Percentiles rank a stretch among this genome's conserved stretches.
These are phyloP conservation scores for Cataglyphis rosenhaueri DNA, from an alignment of 2,888 invertebrate genomes.

Conservation along the genomic window DNA sequence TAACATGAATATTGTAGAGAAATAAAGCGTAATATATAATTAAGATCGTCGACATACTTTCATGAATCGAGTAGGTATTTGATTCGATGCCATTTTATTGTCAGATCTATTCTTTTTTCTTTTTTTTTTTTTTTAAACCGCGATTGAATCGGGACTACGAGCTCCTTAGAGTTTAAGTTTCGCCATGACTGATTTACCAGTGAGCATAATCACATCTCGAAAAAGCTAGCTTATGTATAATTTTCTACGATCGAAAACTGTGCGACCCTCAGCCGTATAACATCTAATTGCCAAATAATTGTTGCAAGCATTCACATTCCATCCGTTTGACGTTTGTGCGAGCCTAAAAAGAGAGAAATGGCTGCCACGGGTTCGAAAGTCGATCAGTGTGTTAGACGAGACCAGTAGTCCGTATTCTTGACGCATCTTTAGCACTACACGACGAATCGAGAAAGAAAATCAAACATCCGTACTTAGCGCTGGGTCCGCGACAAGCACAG, in stretches of 20 bases:
- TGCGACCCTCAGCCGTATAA: conserved; percentile 60
- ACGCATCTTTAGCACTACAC: conserved; percentile 9
- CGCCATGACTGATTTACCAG: conserved; percentile 18
- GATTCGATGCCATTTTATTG: neutral
- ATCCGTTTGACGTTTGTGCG: conserved; percentile 71
- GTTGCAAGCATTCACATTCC: conserved; percentile 72
- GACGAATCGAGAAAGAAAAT: conserved; percentile 13
- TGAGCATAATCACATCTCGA: neutral
- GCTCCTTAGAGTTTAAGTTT: conserved; percentile 28
- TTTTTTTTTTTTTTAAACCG: neutral
- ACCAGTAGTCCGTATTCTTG: conserved; percentile 16
- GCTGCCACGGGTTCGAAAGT: neutral
- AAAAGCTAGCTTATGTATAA: conserved; percentile 47
- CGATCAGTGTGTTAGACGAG: conserved; percentile 15
- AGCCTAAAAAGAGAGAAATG: neutral
- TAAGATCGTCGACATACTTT: neutral
- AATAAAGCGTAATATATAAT: neutral
- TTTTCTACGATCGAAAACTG: conserved; percentile 63
- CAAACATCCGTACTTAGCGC: neutral
- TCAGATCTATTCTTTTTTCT: neutral
- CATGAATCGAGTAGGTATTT: neutral
- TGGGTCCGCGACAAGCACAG: neutral
- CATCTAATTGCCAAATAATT: conserved; percentile 66
- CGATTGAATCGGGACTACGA: neutral
- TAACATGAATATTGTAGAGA: neutral